A percentile compares a stretch with the other conserved stretches of the same genome.
These are phyloP conservation scores for Eretmocerus hayati DNA, from an alignment of 2,888 invertebrate species.

Conservation along the genomic window DNA sequence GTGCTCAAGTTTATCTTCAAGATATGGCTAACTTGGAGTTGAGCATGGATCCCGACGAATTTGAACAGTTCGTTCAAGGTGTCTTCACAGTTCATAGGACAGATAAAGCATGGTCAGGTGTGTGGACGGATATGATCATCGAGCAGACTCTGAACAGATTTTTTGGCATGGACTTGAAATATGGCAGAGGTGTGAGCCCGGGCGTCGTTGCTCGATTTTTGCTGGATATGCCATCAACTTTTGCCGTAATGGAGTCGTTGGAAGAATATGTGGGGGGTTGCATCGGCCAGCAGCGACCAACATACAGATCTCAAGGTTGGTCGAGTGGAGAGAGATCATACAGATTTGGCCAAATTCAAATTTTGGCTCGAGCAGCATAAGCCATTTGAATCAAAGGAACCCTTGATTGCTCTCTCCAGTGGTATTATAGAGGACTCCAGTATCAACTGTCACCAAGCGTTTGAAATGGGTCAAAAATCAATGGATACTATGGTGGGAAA, in stretches of 20 bases:
- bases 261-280: slow-evolving; percentile 16
- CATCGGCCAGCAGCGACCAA: background rate
- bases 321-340: background rate
- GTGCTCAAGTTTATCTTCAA: slow-evolving; percentile 31
- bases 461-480: background rate
- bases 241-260: slow-evolving; percentile 19
- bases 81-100: background rate
- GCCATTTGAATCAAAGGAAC: background rate
- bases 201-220: slow-evolving; percentile 8
- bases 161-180: background rate
- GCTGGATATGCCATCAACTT: slow-evolving; percentile 18
- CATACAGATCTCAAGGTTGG: background rate
- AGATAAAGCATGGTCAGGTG: background rate
- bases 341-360: background rate
- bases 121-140: background rate
- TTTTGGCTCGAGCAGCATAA: background rate
- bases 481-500: slow-evolving; percentile 21
- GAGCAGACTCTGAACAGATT: slow-evolving; percentile 1
- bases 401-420: background rate
- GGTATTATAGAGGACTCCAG: background rate
- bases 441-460: background rate
- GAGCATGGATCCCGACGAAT: slow-evolving; percentile 7
- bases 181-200: slow-evolving; percentile 1
- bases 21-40: slow-evolving; percentile 24
- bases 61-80: background rate